phyloP scores from a whole-genome alignment of 2,797 vertebrate species.

The Oreochromis mossambicus region DNA sequence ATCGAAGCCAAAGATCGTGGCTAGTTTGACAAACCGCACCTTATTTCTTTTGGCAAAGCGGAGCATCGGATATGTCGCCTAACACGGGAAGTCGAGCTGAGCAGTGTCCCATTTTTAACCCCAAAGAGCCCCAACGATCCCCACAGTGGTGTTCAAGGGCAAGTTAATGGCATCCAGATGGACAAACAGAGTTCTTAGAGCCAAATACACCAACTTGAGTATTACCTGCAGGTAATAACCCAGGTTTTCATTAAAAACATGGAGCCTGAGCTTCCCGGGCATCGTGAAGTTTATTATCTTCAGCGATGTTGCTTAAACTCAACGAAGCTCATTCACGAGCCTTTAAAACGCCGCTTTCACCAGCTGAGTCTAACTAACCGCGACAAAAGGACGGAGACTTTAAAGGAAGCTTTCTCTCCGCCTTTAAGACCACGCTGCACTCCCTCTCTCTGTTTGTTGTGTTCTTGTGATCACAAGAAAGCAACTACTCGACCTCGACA shows the following conservation, averaged over 20 bases:
- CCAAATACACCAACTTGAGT: background rate
- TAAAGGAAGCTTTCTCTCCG: background rate
- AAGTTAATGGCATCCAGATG: background rate
- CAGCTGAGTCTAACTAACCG: background rate
- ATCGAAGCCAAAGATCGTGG: background rate
- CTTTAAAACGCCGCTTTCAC: background rate
- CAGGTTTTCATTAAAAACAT: background rate
- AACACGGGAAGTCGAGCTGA: background rate
- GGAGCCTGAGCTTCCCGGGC: background rate
- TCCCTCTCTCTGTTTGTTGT: background rate
- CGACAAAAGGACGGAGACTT: background rate
- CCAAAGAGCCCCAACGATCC: background rate
- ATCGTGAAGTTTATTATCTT: background rate
- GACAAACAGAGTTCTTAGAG: background rate
- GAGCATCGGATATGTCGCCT: background rate
- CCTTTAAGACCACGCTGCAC: background rate
- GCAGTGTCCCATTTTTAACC: background rate
- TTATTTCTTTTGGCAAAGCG: background rate
- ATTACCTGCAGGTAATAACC: background rate
- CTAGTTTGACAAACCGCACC: background rate
- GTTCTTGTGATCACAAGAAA: conserved; percentile 10
- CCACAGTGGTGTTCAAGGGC: background rate
- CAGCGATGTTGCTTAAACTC: background rate
- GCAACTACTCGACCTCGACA: conserved; percentile 1
- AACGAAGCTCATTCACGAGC: background rate